These are phyloP conservation scores for Alsophila aescularia DNA, from an alignment of 2,888 invertebrate genomes.

Conservation along the genomic window DNA sequence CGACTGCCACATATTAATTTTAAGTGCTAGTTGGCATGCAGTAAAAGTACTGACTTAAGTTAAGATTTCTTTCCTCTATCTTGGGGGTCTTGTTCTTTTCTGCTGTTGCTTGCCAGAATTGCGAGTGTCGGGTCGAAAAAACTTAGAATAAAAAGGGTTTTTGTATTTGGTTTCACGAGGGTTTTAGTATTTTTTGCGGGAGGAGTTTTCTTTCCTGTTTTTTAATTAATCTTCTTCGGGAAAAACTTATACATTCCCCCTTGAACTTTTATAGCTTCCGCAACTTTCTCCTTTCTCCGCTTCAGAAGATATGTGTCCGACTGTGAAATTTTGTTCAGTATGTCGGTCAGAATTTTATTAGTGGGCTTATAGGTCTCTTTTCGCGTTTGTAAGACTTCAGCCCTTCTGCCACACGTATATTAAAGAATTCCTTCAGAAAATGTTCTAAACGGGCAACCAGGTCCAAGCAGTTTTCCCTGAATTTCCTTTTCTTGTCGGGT, in stretches of 20 bases:
- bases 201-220: too few relatives aligned
- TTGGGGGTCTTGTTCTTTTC: too few relatives aligned
- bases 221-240: too few relatives aligned
- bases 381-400: neutral
- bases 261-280: neutral
- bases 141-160: neutral
- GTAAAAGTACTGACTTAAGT: too few relatives aligned
- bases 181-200: too few relatives aligned
- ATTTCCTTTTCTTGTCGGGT: neutral
- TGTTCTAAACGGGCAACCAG: too few relatives aligned
- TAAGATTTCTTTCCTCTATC: too few relatives aligned
- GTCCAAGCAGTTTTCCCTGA: too few relatives aligned
- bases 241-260: neutral
- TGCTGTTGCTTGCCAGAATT: neutral
- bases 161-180: neutral
- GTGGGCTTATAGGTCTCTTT: neutral
- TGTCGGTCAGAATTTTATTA: neutral
- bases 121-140: neutral
- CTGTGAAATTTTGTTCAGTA: neutral
- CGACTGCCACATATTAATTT: neutral
- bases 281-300: neutral
- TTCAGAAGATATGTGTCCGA: neutral
- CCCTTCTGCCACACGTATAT: constrained; percentile 1
- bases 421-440: too few relatives aligned
- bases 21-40: neutral